phyloP scores from a whole-genome alignment of 2,888 invertebrate genomes.

The Caenorhabditis sulstoni region DNA sequence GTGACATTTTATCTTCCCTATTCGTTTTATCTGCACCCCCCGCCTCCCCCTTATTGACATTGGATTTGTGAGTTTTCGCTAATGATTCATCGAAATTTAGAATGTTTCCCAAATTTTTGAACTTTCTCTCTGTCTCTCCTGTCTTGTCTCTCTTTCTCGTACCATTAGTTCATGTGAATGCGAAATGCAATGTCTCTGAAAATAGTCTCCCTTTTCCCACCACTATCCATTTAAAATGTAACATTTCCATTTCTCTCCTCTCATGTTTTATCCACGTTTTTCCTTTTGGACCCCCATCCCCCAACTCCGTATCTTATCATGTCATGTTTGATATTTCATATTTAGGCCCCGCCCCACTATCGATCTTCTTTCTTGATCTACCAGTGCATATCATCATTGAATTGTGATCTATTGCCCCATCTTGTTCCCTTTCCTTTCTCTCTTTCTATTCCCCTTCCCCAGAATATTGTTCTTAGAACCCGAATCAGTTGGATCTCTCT shows the following conservation, averaged over 20 bases:
- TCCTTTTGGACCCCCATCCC: too few relatives aligned
- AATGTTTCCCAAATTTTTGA: too few relatives aligned
- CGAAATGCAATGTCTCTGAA: not conserved
- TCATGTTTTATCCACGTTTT: not conserved
- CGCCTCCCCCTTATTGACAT: not conserved
- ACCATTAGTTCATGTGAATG: conserved; percentile 34
- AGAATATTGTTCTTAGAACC: too few relatives aligned
- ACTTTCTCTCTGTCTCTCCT: too few relatives aligned
- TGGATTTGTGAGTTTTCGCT: too few relatives aligned
- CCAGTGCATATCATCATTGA: too few relatives aligned
- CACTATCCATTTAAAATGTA: not conserved
- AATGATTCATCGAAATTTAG: too few relatives aligned
- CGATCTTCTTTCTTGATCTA: too few relatives aligned
- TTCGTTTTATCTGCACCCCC: not conserved
- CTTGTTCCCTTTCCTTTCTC: too few relatives aligned
- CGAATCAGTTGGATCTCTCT: not conserved
- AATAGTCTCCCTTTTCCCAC: not conserved
- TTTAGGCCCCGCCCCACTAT: too few relatives aligned
- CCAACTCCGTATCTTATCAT: not conserved
- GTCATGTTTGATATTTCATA: conserved; percentile 2
- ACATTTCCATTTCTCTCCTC: not conserved
- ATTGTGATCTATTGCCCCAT: too few relatives aligned
- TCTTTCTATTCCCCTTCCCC: too few relatives aligned
- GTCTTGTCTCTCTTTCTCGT: conserved; percentile 21
- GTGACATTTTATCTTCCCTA: not conserved